Conservation (phyloP, 2,888 invertebrate species). For the Octodonta nipae region DNA sequence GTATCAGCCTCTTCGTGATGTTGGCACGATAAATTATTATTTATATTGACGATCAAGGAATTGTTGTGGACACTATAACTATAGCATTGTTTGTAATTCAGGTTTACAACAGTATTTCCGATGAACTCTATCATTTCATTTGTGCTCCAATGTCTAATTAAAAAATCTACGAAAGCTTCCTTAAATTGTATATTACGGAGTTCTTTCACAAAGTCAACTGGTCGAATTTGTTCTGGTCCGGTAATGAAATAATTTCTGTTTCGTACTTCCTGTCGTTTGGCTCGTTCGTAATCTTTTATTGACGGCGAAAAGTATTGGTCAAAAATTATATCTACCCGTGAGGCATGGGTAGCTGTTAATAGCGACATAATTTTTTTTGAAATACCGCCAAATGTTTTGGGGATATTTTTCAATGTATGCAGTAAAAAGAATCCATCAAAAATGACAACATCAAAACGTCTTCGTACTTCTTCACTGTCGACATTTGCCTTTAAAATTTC, state of each 20-base stretch:
- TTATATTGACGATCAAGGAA: neutral
- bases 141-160: constrained; percentile 8
- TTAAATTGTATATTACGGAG: constrained; percentile 12
- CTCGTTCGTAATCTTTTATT: constrained; percentile 7
- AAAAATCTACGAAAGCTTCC: constrained; percentile 12
- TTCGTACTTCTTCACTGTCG: constrained; percentile 7
- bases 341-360: constrained; percentile 11
- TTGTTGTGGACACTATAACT: constrained; percentile 1
- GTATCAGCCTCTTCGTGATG: constrained; percentile 12
- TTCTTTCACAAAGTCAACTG: constrained; percentile 8
- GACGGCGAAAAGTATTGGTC: constrained; percentile 14
- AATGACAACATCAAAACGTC: constrained; percentile 12
- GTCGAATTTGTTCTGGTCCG: constrained; percentile 6
- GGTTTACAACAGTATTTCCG: constrained; percentile 6
- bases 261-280: constrained; percentile 3
- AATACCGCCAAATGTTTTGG: constrained; percentile 14
- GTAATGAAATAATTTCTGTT: constrained; percentile 5
- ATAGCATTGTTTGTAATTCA: constrained; percentile 7
- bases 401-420: constrained; percentile 17
- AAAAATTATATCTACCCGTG: constrained; percentile 17
- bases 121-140: constrained; percentile 9
- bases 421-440: constrained; percentile 21
- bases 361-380: constrained; percentile 14
- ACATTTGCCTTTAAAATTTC: constrained; percentile 12
- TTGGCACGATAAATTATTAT: constrained; percentile 10